Evolutionary conservation across 2,888 invertebrate species (phyloP).

Genomic region (Drosophila helvetica): DNA sequence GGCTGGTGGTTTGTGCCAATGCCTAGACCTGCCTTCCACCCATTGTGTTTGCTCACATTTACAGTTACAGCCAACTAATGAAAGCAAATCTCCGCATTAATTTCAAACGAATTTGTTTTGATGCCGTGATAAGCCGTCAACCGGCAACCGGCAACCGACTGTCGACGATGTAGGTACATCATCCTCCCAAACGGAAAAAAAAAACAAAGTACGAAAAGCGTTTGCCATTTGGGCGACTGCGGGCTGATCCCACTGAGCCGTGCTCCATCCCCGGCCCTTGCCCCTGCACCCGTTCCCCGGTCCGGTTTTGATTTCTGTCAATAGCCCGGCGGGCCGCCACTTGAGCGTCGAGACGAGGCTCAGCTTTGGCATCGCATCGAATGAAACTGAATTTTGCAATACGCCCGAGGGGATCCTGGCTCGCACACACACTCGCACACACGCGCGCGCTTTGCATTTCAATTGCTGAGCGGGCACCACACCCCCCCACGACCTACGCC

Average conservation of each 20-base stretch:
- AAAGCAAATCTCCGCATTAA: constrained; percentile 82
- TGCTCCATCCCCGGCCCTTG: constrained; percentile 8
- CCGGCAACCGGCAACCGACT: constrained; percentile 50
- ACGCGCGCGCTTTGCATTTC: constrained; percentile 66
- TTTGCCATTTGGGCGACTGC: constrained; percentile 71
- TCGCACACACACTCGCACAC: constrained; percentile 18
- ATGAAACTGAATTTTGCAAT: constrained; percentile 73
- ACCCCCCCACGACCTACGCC: constrained; percentile 56
- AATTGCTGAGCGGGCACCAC: constrained; percentile 51
- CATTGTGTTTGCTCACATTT: constrained; percentile 74
- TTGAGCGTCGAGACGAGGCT: constrained; percentile 60
- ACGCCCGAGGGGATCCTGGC: constrained; percentile 48
- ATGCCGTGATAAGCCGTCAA: constrained; percentile 81
- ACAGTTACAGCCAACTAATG: constrained; percentile 78
- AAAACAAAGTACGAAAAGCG: constrained; percentile 43
- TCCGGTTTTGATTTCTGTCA: constrained; percentile 76
- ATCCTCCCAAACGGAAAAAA: constrained; percentile 14
- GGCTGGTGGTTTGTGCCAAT: constrained; percentile 30
- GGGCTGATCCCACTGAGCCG: constrained; percentile 24
- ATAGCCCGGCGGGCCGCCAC: constrained; percentile 75
- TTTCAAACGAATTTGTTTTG: constrained; percentile 83
- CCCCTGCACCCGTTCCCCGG: constrained; percentile 19
- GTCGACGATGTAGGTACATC: constrained; percentile 1
- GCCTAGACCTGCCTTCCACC: constrained; percentile 1
- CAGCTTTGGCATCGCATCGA: constrained; percentile 47